Conservation (phyloP, 2,113 vertebrate species). For the Tachysurus vachellii region DNA sequence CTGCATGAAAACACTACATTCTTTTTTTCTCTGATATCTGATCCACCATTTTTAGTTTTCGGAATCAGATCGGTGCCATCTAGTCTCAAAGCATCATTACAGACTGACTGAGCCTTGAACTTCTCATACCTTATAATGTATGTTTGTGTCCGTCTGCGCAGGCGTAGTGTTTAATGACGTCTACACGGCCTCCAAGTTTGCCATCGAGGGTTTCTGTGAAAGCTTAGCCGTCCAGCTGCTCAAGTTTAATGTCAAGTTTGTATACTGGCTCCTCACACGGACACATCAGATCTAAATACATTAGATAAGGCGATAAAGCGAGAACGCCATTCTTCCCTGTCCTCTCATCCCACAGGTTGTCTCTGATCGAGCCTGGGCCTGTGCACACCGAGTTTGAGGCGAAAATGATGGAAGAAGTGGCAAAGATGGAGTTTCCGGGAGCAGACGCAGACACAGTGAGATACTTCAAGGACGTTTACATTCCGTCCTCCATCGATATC, state of each 20-base stretch:
- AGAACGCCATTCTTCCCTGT: neutral
- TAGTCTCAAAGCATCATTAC: neutral
- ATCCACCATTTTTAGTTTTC: neutral
- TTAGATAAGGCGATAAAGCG: constrained; percentile 31
- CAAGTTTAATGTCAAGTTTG: constrained; percentile 89
- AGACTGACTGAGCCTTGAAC: neutral
- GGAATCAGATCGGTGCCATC: neutral
- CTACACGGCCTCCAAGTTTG: constrained; percentile 93
- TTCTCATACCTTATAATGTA: neutral
- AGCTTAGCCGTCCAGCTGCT: constrained; percentile 88
- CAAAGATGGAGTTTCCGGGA: constrained; percentile 76
- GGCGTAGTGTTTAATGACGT: constrained; percentile 90
- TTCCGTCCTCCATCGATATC: constrained; percentile 78
- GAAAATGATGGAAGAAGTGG: constrained; percentile 80
- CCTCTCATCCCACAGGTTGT: constrained; percentile 65
- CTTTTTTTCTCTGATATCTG: neutral
- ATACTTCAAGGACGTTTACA: constrained; percentile 80
- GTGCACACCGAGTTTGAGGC: constrained; percentile 82
- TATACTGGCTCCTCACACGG: constrained; percentile 28
- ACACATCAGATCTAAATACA: neutral
- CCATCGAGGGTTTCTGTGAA: constrained; percentile 94
- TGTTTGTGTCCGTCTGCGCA: constrained; percentile 55
- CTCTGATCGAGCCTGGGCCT: constrained; percentile 81
- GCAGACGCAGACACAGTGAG: constrained; percentile 75
- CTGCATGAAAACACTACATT: neutral